Percentiles rank a stretch among this genome's conserved stretches.
Conservation (phyloP, 92 coral and sea anemone genomes). For the Zoanthus gigantus region DNA sequence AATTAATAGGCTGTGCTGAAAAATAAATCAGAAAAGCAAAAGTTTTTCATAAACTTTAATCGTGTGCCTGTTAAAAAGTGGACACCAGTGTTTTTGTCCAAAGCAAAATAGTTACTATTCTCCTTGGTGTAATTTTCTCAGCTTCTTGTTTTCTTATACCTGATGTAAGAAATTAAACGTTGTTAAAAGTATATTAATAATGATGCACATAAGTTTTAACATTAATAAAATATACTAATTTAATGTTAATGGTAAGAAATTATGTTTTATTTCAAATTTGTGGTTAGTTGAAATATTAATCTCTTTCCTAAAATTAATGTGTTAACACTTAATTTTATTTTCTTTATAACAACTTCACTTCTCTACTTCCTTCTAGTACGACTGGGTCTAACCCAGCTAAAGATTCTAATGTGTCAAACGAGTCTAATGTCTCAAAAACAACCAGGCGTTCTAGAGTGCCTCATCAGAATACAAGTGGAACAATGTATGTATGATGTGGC, state of each 20-base stretch:
- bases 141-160: neutral
- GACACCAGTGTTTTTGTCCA: too few species aligned
- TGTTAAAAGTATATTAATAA: neutral
- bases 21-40: too few species aligned
- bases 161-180: neutral
- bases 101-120: too few species aligned
- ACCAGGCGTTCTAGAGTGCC: conserved; percentile 18
- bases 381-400: conserved; percentile 41
- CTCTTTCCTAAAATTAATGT: neutral
- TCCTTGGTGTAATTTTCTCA: too few species aligned
- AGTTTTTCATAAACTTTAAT: too few species aligned
- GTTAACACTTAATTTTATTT: conserved; percentile 10
- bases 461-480: conserved; percentile 47
- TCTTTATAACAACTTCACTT: conserved; percentile 9
- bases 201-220: neutral
- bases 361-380: conserved; percentile 38
- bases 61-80: too few species aligned
- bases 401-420: conserved; percentile 52
- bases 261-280: neutral
- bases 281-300: neutral
- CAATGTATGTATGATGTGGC: conserved; percentile 44
- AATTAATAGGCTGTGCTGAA: too few species aligned
- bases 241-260: conserved; percentile 2
- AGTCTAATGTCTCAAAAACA: conserved; percentile 33
- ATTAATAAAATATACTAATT: neutral